These are phyloP conservation scores for Anoplius nigerrimus DNA, from an alignment of 2,888 invertebrate species.

Conservation along the genomic window DNA sequence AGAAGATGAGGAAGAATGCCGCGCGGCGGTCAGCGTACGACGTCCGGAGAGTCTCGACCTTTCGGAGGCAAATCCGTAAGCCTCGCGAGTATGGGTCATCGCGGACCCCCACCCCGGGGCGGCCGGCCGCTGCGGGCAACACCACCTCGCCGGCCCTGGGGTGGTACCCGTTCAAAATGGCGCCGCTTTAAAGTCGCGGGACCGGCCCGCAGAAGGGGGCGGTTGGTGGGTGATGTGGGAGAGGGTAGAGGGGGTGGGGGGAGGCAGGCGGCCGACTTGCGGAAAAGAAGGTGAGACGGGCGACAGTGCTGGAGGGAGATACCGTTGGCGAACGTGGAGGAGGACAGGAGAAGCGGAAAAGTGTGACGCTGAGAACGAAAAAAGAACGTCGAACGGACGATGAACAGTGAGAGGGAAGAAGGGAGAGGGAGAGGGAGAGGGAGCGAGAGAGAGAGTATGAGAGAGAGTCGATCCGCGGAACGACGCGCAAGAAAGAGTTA, in stretches of 20 bases:
- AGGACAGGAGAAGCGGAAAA: not conserved
- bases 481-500: conserved; percentile 4
- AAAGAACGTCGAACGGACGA: conserved; percentile 23
- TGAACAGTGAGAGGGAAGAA: not conserved
- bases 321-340: no score
- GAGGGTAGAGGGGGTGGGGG: not conserved
- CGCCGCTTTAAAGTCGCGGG: conserved; percentile 60
- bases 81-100: no score
- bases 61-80: no score
- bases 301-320: conserved; percentile 2
- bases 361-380: conserved; percentile 13
- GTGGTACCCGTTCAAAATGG: conserved; percentile 59
- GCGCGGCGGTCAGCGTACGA: not conserved
- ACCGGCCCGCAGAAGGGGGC: conserved; percentile 25
- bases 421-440: not conserved
- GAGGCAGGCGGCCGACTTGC: not conserved
- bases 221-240: not conserved
- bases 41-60: conserved; percentile 2
- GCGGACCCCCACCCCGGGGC: no score
- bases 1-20: not conserved
- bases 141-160: no score
- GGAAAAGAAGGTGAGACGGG: not conserved
- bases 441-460: conserved; percentile 25
- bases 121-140: no score
- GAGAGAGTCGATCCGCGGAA: no score